Base-by-base conservation (phyloP, 2,113 vertebrate species). In the Proterorhinus semilunaris region DNA sequence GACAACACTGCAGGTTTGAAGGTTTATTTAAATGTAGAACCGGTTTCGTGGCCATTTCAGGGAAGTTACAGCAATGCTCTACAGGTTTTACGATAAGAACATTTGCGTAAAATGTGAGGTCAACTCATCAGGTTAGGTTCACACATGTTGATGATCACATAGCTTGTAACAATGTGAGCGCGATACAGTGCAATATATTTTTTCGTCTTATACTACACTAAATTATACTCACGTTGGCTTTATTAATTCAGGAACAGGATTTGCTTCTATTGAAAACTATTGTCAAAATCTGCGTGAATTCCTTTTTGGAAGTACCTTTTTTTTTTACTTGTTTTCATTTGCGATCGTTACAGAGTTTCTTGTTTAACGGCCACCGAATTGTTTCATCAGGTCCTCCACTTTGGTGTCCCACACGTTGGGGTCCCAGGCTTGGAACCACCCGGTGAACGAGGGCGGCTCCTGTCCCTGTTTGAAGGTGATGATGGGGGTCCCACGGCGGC, bases 371-470 rank as follows among this genome's bases (percentile, higher is more conserved):
- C 12, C 6, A 12, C 42, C 13, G 2, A 58, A 7, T 21, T n/a
- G 1, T 6, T n/a, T 7, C 15, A 17, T 8, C 51, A 61, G 8
- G 6, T 87, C 46, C 54, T 87, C 0, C 13, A 45, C 54, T 62
- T 87, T 78, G 10, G 74, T 81, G 9, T 83, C 66, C 91, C 91
- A 93, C 85, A 92, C 76, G 13, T 78, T 65, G 12, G 71, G 0
- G 61, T 94, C 92, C 92, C 92, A 93, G 64, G 85, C 91, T 1
- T 88, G 87, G 87, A 93, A 93, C 92, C 92, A 94, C 62, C 92
- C 92, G 0, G 80, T 91, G 78, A 93, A 93, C 27, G 79, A 81
- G 3, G 51, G 68, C 0, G 86, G 91, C 75, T 93, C 93, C 4
- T 76, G 43, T 0, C 87, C 91, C 68, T 93, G 92, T 71, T 90